Evolutionary conservation across 1,140 invertebrate genomes (phyloP).

Genomic region (Heliothis virescens): DNA sequence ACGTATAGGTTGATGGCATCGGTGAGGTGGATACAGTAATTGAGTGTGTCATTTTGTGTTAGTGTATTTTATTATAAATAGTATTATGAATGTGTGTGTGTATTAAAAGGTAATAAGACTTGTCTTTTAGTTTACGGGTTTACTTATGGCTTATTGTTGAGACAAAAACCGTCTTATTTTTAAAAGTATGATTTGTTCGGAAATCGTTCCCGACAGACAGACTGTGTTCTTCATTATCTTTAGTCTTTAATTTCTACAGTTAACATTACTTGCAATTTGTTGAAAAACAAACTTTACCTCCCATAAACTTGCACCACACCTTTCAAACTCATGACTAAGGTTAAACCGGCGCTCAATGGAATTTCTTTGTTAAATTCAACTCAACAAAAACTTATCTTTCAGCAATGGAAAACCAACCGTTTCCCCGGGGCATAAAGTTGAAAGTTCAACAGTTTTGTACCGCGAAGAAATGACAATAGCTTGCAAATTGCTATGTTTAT

Average conservation of each 20-base stretch:
- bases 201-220: no score
- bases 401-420: constrained; percentile 7
- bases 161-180: no score
- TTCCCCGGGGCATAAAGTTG: background rate
- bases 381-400: background rate
- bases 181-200: no score
- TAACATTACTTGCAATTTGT: background rate
- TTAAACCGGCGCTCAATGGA: constrained; percentile 49
- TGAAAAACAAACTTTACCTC: background rate
- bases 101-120: no score
- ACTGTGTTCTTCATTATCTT: no score
- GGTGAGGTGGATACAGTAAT: background rate
- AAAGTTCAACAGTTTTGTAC: background rate
- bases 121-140: no score
- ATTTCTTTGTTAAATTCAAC: constrained; percentile 51
- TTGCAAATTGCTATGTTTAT: constrained; percentile 49
- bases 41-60: background rate
- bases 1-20: background rate
- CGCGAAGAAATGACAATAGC: constrained; percentile 31
- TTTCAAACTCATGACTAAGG: constrained; percentile 39
- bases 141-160: no score
- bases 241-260: no score
- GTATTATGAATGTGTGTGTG: background rate
- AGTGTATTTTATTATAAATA: background rate
- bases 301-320: background rate